A percentile compares a stretch with the other conserved stretches of the same genome.
Evolutionary conservation across 2,797 vertebrate species (phyloP).

Genomic region (Artibeus lituratus): DNA sequence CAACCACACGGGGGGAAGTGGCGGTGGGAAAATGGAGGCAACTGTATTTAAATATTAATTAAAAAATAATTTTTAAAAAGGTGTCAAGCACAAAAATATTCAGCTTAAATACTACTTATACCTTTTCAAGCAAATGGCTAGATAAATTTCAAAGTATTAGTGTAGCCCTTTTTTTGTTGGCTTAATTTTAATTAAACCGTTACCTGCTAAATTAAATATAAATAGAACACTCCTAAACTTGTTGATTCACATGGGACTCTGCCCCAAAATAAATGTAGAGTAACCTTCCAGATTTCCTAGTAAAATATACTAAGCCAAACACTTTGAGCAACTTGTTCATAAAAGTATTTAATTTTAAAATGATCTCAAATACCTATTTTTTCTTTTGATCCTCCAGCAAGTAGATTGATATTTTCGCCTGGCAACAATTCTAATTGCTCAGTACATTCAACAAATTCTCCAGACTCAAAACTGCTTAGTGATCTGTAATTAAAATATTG

Average conservation of each 20-base stretch:
- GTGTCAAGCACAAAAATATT: background rate
- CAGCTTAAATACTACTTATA: background rate
- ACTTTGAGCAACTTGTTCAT: background rate
- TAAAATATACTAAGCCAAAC: conserved; percentile 13
- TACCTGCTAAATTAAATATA: conserved; percentile 10
- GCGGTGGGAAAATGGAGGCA: too few relatives aligned
- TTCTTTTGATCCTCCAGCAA: conserved; percentile 91
- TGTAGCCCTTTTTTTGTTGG: background rate
- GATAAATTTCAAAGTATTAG: background rate
- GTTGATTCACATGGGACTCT: background rate
- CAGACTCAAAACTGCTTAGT: conserved; percentile 93
- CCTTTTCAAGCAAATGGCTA: conserved; percentile 25
- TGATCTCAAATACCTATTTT: conserved; percentile 89
- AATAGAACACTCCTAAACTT: background rate
- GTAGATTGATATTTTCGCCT: conserved; percentile 93
- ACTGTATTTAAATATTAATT: too few relatives aligned
- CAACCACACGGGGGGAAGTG: background rate
- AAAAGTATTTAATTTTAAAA: conserved; percentile 40
- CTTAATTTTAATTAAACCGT: conserved; percentile 27
- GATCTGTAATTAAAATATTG: conserved; percentile 85
- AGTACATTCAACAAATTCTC: conserved; percentile 90
- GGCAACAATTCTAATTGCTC: conserved; percentile 95
- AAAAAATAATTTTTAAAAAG: background rate
- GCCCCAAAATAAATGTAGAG: background rate
- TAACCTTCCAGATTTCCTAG: background rate